Base-by-base conservation (phyloP, 2,113 vertebrate genomes). In the Ammodytes marinus region DNA sequence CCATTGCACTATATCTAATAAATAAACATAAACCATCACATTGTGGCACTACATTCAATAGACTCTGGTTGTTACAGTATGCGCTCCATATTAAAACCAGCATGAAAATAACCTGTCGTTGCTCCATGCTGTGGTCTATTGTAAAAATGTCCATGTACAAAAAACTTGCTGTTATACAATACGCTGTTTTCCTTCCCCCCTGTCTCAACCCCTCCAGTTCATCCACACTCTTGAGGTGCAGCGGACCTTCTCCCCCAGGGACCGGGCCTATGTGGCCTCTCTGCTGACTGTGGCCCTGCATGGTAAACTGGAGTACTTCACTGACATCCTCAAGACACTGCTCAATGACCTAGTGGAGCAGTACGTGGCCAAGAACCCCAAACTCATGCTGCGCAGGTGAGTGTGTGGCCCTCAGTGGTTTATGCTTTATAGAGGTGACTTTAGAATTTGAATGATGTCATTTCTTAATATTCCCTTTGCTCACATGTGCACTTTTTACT, bases 201-300 rank as follows among this genome's bases (percentile, higher is more conserved):
- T 12, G 27, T 47, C 27, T 58, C 15, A 1, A 52, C 9, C 19
- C 40, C 35, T 78, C 1, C 55, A 96, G 98, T 98, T 99, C 81
- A 99, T 99, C 88, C 97, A 99, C 91, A 99, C 98, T 2, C 94
- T 99, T 80, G 98, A 99, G 91, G 96, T 96, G 45, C 98, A 99
- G 92, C 96, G 97, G 35, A 98, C 97, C 0, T 99, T 99, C 79
- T 99, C 98, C 0, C 97, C 97, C 0, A 93, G 98, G 69, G 98
- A 99, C 87, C 95, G 98, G 0, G 98, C 97, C 66, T 99, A 99
- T 0, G 97, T 99, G 85, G 98, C 98, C 0, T 99, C 98, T 0
- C 91, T 99, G 74, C 96, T 99, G 66, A 99, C 98, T 0, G 97
- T 99, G 5, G 97, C 98, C 0, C 93, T 99, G 84, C 98, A 99